Evolutionary conservation across 30 jellyfish, hydroid and myxozoan genomes (phyloP).

Genomic region (Rhopilema esculentum): DNA sequence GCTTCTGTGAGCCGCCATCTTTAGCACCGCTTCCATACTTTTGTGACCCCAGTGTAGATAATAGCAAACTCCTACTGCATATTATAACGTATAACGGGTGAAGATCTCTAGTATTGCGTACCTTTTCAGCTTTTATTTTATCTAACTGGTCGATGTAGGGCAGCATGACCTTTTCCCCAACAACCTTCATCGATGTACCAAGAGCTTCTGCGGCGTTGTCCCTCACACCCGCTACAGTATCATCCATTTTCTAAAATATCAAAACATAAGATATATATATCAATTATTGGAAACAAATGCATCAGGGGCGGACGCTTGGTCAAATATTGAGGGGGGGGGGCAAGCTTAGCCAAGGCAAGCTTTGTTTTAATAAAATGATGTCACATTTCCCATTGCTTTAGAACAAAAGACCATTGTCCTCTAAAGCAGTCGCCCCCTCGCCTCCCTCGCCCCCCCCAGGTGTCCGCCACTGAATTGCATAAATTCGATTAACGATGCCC

Average conservation of each 20-base stretch:
- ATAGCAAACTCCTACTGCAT: background rate
- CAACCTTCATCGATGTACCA: constrained; percentile 89
- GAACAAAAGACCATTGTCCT: no score
- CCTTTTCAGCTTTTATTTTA: constrained; percentile 88
- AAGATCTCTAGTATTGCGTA: background rate
- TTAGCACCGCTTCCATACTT: no score
- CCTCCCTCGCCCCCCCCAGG: background rate
- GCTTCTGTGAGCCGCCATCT: no score
- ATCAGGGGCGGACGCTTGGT: background rate
- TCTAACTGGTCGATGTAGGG: constrained; percentile 82
- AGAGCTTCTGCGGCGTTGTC: constrained; percentile 96
- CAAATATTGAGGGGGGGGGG: no score
- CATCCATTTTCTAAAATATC: constrained; percentile 89
- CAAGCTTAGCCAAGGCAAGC: no score
- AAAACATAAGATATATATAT: background rate
- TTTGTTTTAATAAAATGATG: no score
- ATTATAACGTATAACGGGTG: background rate
- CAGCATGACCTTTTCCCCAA: constrained; percentile 92
- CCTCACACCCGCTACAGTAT: constrained; percentile 91
- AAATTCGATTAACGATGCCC: no score
- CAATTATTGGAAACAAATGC: background rate
- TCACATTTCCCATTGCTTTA: no score
- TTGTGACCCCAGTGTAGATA: no score
- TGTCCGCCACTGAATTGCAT: no score
- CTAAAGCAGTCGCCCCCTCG: background rate